A percentile compares a stretch with the other conserved stretches of the same genome.
Conservation (phyloP, 37 sponge, comb jelly and placozoan genomes). For the Bolinopsis microptera region DNA sequence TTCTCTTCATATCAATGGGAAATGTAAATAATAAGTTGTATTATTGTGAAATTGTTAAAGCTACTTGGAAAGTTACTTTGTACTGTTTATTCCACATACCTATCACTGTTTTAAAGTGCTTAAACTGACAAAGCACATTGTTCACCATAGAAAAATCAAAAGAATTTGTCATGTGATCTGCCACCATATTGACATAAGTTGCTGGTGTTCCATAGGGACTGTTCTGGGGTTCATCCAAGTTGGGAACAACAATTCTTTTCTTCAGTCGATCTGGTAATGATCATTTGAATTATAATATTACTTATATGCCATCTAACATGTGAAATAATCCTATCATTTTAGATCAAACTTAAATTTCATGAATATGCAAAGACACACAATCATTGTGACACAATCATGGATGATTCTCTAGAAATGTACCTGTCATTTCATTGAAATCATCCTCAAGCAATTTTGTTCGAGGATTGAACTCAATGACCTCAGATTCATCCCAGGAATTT, state of each 20-base stretch:
- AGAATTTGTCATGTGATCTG: not conserved
- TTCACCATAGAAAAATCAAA: not conserved
- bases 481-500: not conserved
- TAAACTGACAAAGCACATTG: not conserved
- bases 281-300: no score
- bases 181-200: not conserved
- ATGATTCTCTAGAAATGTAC: no score
- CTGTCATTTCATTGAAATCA: conserved; percentile 5
- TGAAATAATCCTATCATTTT: no score
- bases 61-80: no score
- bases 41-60: no score
- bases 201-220: not conserved
- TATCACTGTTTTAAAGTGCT: conserved; percentile 42
- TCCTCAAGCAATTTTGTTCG: not conserved
- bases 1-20: no score
- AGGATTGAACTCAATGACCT: not conserved
- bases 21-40: no score
- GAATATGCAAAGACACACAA: no score
- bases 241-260: not conserved
- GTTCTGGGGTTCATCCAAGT: not conserved
- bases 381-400: no score
- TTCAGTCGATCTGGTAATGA: not conserved
- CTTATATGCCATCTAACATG: no score
- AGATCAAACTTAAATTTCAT: no score
- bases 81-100: not conserved